These are phyloP conservation scores for Pseudococcus longispinus DNA, from an alignment of 2,888 invertebrate species.

Conservation along the genomic window DNA sequence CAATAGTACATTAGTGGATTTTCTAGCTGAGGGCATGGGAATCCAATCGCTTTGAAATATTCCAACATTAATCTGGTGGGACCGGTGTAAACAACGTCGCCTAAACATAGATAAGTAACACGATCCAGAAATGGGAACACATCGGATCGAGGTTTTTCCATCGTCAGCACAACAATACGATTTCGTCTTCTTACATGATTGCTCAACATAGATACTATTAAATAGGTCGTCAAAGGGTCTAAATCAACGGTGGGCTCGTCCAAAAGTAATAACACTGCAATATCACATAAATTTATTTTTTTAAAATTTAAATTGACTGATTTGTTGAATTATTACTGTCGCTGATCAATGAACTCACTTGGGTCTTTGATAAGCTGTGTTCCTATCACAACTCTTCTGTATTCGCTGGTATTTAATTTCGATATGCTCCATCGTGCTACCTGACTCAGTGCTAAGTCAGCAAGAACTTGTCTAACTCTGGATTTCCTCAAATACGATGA, in stretches of 20 bases:
- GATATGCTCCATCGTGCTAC: slow-evolving; percentile 80
- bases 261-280: slow-evolving; percentile 80
- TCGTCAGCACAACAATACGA: slow-evolving; percentile 86
- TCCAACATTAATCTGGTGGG: slow-evolving; percentile 90
- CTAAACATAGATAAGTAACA: slow-evolving; percentile 87
- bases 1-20: slow-evolving; percentile 98
- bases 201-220: slow-evolving; percentile 91
- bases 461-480: slow-evolving; percentile 89
- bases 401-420: slow-evolving; percentile 86
- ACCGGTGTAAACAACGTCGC: slow-evolving; percentile 90
- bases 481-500: slow-evolving; percentile 79
- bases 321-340: background rate
- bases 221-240: slow-evolving; percentile 92
- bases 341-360: slow-evolving; percentile 66
- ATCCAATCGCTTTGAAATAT: slow-evolving; percentile 94
- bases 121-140: slow-evolving; percentile 94
- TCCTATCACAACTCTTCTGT: slow-evolving; percentile 87
- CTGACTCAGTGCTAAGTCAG: slow-evolving; percentile 91
- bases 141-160: slow-evolving; percentile 90
- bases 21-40: slow-evolving; percentile 94
- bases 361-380: slow-evolving; percentile 94
- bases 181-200: slow-evolving; percentile 88
- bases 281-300: background rate
- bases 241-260: slow-evolving; percentile 95
- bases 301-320: background rate